Evolutionary conservation across 2,113 vertebrate species (phyloP).

Genomic region (Neopipo cinnamomea): DNA sequence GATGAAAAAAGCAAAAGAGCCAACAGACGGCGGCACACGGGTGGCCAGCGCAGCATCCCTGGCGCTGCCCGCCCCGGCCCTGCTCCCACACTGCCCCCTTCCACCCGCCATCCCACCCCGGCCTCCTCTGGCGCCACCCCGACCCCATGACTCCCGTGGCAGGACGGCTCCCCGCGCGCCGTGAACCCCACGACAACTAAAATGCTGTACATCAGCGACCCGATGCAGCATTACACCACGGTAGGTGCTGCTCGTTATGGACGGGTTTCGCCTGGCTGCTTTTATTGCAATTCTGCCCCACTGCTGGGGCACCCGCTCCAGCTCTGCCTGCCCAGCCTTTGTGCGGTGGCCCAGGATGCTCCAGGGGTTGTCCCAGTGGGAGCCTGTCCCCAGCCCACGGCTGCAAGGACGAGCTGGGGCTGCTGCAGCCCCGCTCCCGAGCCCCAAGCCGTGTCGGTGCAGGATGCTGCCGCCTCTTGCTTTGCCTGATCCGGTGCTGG

Average conservation of each 20-base stretch:
- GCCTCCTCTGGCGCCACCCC: background rate
- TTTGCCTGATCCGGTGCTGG: background rate
- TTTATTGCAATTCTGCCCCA: rapidly evolving
- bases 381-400: background rate
- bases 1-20: constrained; percentile 71
- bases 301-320: rapidly evolving
- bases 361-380: background rate
- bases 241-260: constrained; percentile 75
- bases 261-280: background rate
- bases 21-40: constrained; percentile 41
- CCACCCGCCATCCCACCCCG: background rate
- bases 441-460: rapidly evolving
- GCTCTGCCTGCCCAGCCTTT: background rate
- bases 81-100: background rate
- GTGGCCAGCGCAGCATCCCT: constrained; percentile 32
- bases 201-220: constrained; percentile 87
- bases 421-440: background rate
- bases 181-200: constrained; percentile 64
- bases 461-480: background rate
- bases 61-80: background rate
- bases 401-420: background rate
- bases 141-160: constrained; percentile 75
- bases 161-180: constrained; percentile 34
- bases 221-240: constrained; percentile 79
- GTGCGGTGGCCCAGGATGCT: background rate